Evolutionary conservation across 2,797 vertebrate genomes (phyloP).

Genomic region (Artibeus lituratus): DNA sequence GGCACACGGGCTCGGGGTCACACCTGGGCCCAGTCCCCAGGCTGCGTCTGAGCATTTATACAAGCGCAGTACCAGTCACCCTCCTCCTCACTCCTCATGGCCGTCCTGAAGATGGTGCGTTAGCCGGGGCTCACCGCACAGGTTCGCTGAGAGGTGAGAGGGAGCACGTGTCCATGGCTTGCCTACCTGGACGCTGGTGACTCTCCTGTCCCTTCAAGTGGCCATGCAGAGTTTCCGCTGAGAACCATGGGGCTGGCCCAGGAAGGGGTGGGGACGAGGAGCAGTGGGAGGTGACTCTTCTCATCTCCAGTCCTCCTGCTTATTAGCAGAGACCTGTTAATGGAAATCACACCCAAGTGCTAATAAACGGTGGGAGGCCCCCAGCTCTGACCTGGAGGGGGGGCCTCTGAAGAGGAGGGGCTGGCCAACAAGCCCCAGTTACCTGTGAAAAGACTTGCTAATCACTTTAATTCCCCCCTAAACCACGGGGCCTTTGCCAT

Average conservation of each 20-base stretch:
- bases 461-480: conserved; percentile 76
- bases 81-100: not conserved
- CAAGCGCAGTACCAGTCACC: not conserved
- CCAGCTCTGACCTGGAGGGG: not conserved
- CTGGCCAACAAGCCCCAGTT: conserved; percentile 64
- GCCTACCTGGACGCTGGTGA: not conserved
- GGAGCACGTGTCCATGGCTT: not conserved
- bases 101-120: not conserved
- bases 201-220: not conserved
- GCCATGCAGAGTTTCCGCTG: not conserved
- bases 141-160: not conserved
- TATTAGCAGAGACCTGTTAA: conserved; percentile 47
- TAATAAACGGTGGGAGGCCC: conserved; percentile 46
- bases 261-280: not conserved
- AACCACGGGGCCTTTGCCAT: conserved; percentile 72
- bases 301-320: not conserved
- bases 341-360: conserved; percentile 70
- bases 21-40: not conserved
- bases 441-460: conserved; percentile 80
- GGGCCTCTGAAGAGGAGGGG: conserved; percentile 9
- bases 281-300: not conserved
- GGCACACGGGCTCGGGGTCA: not conserved
- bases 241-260: not conserved
- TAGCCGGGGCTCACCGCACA: not conserved
- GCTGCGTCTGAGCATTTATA: not conserved